Conservation (phyloP, 2,113 vertebrate species). For the Lepisosteus oculatus region DNA sequence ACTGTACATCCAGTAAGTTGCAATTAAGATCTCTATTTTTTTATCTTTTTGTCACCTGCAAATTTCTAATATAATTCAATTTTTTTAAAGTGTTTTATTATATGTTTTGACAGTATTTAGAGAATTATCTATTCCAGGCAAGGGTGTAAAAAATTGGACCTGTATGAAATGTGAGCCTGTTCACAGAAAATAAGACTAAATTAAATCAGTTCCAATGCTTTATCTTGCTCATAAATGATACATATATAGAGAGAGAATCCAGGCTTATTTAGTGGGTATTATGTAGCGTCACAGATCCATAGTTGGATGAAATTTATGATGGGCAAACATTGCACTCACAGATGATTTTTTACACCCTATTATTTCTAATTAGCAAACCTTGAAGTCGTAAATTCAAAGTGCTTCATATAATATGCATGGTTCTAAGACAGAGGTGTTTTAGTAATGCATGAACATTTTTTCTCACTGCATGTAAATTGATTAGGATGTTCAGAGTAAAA, state of each 20-base stretch:
- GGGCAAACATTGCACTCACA: slow-evolving; percentile 36
- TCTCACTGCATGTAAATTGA: slow-evolving; percentile 70
- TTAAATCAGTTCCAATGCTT: slow-evolving; percentile 3
- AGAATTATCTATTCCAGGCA: slow-evolving; percentile 48
- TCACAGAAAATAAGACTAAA: not conserved
- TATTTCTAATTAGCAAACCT: slow-evolving; percentile 62
- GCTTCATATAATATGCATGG: slow-evolving; percentile 59
- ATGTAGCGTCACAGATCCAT: slow-evolving; percentile 2
- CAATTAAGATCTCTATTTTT: slow-evolving; percentile 85
- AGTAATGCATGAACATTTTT: slow-evolving; percentile 68
- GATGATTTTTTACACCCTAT: slow-evolving; percentile 75
- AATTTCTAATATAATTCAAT: slow-evolving; percentile 69
- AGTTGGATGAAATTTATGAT: slow-evolving; percentile 43
- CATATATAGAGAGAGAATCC: slow-evolving; percentile 10
- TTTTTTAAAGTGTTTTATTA: slow-evolving; percentile 55
- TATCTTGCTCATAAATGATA: slow-evolving; percentile 15
- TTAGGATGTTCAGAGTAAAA: slow-evolving; percentile 69
- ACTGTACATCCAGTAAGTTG: slow-evolving; percentile 99
- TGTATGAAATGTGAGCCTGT: not conserved
- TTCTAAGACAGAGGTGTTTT: slow-evolving; percentile 44
- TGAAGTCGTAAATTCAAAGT: slow-evolving; percentile 43
- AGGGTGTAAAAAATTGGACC: slow-evolving; percentile 65
- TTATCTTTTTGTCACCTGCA: slow-evolving; percentile 33
- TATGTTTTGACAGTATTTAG: slow-evolving; percentile 40
- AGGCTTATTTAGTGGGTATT: slow-evolving; percentile 11